Evolutionary conservation across 2,797 vertebrate species (phyloP).

Genomic region (Phalloptychus januarius): DNA sequence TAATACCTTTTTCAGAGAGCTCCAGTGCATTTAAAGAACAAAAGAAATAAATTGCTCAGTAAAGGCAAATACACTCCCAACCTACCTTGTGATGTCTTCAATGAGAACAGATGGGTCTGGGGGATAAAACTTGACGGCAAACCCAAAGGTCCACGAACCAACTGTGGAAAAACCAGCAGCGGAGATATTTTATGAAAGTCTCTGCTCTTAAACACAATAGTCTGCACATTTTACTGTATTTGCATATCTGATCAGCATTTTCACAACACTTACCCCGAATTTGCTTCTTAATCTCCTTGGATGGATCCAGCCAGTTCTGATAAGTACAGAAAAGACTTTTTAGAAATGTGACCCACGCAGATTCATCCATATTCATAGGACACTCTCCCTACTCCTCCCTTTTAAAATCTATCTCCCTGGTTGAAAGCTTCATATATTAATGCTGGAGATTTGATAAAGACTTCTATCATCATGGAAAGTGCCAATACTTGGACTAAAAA

Average conservation of each 20-base stretch:
- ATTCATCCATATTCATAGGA: constrained; percentile 35
- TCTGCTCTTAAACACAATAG: constrained; percentile 6
- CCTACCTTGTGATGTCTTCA: constrained; percentile 97
- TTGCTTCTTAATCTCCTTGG: constrained; percentile 99
- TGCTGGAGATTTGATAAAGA: constrained; percentile 29
- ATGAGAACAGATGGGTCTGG: constrained; percentile 96
- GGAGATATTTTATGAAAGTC: constrained; percentile 16
- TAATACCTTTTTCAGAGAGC: not conserved
- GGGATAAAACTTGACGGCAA: constrained; percentile 98
- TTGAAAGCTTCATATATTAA: constrained; percentile 44
- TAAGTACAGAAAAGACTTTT: constrained; percentile 57
- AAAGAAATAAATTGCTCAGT: no score
- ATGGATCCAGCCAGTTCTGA: constrained; percentile 98
- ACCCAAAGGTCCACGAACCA: constrained; percentile 91
- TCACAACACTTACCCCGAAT: constrained; percentile 88
- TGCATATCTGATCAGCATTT: constrained; percentile 1
- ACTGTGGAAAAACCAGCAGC: constrained; percentile 76
- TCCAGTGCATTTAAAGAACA: not conserved
- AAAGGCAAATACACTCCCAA: not conserved
- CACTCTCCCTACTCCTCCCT: constrained; percentile 5
- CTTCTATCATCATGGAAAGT: constrained; percentile 52
- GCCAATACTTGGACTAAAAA: constrained; percentile 63
- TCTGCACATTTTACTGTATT: not conserved
- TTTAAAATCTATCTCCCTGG: constrained; percentile 17
- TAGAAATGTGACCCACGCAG: constrained; percentile 36